Evolutionary conservation across 2,797 vertebrate genomes (phyloP), one percentile per base, ranked within the genome.

Genomic region (Ataeniobius toweri): DNA sequence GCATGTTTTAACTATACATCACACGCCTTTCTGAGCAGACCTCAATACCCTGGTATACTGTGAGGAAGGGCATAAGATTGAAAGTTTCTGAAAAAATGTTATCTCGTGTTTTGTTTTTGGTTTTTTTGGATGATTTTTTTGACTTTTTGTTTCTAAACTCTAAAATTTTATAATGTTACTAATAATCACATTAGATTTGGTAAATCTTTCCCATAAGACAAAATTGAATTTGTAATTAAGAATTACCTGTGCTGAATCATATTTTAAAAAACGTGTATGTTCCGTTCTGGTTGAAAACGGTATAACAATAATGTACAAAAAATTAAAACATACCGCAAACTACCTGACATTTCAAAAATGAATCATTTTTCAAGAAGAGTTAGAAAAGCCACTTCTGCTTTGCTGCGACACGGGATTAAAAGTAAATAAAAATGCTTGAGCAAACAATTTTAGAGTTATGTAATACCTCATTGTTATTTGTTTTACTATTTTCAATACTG

Each of bases 401-500:
- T 41, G 12, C 50, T 31, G 3, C 39, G 22, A 7, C 20, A 7
- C 0, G 16, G 9, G 67, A 24, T 63, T 76, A 44, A 39, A 76
- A 59, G 39, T 12, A 76, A 78, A 69, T 1, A 3, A 20, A 50
- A 58, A 67, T 46, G 20, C 53, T 0, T 68, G 10, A 67, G 16
- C 53, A 77, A n/a, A 44, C 20, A 55, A 16, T 72, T 70, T 58
- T 28, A 78, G 18, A 72, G 6, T 76, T 46, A 31, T n/a, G 31
- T 46, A 55, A 59, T 55, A 20, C 31, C 2, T 67, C 1, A 24
- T 51, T 41, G 6, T 46, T 74, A 51, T 75, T 81, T 83, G 77
- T 74, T 86, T 83, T 78, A 88, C 81, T 82, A 79, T 46, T 68
- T 81, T 75, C 74, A 56, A 85, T 68, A 69, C 81, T 81, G 73